phyloP scores from a whole-genome alignment of 1,140 invertebrate species.

The Calosoma granatense region DNA sequence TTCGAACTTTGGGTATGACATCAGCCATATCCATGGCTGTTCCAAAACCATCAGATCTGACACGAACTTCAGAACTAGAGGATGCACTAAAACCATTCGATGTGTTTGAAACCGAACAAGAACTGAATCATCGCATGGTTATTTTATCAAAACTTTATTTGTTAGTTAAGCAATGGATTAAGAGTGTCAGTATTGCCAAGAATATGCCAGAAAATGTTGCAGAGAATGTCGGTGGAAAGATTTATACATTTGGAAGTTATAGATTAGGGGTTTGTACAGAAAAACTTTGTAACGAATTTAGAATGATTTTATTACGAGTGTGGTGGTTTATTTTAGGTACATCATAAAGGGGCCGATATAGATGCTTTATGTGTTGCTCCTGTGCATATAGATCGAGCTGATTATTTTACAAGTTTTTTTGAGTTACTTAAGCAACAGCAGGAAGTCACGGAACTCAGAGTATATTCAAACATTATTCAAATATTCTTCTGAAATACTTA shows the following conservation, averaged over 20 bases:
- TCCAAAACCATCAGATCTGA: slow-evolving; percentile 76
- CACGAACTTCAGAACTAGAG: slow-evolving; percentile 73
- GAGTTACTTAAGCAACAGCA: slow-evolving; percentile 79
- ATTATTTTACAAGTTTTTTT: slow-evolving; percentile 94
- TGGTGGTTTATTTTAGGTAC: slow-evolving; percentile 62
- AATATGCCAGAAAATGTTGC: slow-evolving; percentile 81
- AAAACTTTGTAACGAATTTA: neutral
- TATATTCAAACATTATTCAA: slow-evolving; percentile 33
- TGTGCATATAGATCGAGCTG: slow-evolving; percentile 82
- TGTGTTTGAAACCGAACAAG: slow-evolving; percentile 84
- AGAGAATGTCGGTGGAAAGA: slow-evolving; percentile 89
- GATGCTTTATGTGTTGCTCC: slow-evolving; percentile 97
- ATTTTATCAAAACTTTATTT: slow-evolving; percentile 76
- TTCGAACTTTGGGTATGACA: slow-evolving; percentile 71
- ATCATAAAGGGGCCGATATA: slow-evolving; percentile 96
- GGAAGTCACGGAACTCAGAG: slow-evolving; percentile 76
- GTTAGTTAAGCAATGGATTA: slow-evolving; percentile 87
- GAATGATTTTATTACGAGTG: too few relatives aligned
- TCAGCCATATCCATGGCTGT: slow-evolving; percentile 83
- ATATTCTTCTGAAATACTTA: slow-evolving; percentile 1
- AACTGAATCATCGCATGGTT: slow-evolving; percentile 82
- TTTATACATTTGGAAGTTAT: slow-evolving; percentile 98
- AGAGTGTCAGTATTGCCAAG: slow-evolving; percentile 74
- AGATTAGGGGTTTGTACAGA: slow-evolving; percentile 52
- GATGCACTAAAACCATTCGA: slow-evolving; percentile 76